Conservation (phyloP, 2,888 invertebrate species). For the Callinectes sapidus region DNA sequence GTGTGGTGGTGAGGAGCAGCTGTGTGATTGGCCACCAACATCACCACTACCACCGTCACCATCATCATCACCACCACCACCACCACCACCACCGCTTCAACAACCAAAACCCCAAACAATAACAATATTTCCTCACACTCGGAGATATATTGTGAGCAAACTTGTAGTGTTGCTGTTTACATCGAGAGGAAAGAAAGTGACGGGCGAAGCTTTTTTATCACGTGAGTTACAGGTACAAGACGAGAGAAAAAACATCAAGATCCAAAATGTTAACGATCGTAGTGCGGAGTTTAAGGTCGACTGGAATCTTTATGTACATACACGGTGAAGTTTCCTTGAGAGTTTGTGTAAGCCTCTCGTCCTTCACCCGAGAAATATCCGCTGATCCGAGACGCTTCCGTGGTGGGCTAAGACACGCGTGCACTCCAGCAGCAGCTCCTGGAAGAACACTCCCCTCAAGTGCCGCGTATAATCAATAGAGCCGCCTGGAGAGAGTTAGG, state of each 20-base stretch:
- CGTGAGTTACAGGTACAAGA: not conserved
- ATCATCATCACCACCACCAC: too few species aligned
- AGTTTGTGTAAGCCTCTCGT: not conserved
- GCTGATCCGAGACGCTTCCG: not conserved
- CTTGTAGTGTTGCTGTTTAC: not conserved
- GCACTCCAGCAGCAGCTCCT: not conserved
- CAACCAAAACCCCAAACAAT: not conserved
- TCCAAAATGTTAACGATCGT: not conserved
- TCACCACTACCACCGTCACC: too few species aligned
- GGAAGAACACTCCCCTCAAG: not conserved
- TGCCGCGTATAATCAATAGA: not conserved
- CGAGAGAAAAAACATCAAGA: not conserved
- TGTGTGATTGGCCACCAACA: too few species aligned
- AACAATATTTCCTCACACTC: not conserved
- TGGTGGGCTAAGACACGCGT: not conserved
- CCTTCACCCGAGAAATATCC: not conserved
- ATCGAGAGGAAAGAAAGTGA: not conserved
- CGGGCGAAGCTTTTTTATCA: not conserved
- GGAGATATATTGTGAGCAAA: not conserved
- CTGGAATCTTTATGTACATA: not conserved
- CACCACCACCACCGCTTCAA: too few species aligned
- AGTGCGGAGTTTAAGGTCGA: not conserved
- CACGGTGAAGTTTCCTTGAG: not conserved
- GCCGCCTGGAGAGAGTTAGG: not conserved
- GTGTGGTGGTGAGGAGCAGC: too few species aligned